These are phyloP conservation scores for Galagoides demidoff DNA, from an alignment of 2,797 vertebrate species.

Conservation along the genomic window DNA sequence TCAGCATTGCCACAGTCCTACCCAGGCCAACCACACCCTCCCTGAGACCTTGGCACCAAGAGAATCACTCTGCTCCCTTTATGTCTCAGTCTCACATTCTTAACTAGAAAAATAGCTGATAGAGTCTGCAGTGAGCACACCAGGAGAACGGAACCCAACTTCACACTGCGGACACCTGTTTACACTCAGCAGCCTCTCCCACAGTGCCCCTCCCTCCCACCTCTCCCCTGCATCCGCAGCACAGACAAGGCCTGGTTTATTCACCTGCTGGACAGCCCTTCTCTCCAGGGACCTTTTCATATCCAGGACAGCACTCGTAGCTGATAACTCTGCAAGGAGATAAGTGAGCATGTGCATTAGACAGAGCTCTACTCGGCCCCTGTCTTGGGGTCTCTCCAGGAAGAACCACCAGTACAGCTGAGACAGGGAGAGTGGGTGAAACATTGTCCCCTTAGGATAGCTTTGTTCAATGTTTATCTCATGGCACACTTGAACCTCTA, in stretches of 20 bases:
- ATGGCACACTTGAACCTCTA: too few species aligned
- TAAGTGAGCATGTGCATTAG: conserved; percentile 47
- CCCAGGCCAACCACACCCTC: background rate
- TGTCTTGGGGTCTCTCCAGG: accelerated
- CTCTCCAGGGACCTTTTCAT: conserved; percentile 95
- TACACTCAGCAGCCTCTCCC: background rate
- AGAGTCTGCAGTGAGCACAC: background rate
- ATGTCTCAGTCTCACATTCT: background rate
- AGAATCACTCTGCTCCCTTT: background rate
- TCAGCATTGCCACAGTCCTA: accelerated
- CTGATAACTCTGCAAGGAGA: conserved; percentile 92
- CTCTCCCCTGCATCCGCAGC: accelerated
- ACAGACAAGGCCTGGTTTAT: background rate
- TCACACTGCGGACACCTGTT: accelerated
- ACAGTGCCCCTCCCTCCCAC: too few species aligned
- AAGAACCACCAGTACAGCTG: background rate
- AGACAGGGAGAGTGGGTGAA: background rate
- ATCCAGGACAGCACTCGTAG: conserved; percentile 98
- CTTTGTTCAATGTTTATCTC: too few species aligned
- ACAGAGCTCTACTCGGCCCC: background rate
- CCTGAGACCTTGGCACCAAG: background rate
- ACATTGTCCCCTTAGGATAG: background rate
- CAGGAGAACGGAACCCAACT: background rate
- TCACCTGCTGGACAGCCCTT: conserved; percentile 98
- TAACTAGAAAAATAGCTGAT: background rate